Conservation (phyloP, 2,113 vertebrate species). For the Hemicordylus capensis region DNA sequence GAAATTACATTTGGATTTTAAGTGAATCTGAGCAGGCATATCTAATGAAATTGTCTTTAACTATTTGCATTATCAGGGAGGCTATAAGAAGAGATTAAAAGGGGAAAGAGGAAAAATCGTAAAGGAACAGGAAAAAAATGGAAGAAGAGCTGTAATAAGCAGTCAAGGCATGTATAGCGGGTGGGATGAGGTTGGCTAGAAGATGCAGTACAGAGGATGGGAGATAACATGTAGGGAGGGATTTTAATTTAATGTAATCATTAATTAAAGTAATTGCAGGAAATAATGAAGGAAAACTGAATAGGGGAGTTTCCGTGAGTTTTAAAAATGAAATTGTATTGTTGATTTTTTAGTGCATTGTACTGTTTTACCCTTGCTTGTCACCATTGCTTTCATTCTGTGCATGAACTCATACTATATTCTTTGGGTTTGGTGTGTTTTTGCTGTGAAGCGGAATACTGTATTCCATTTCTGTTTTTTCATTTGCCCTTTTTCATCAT, state of each 20-base stretch:
- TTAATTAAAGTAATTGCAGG: background rate
- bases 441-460: too few species aligned
- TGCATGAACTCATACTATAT: too few species aligned
- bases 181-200: too few species aligned
- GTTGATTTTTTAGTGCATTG: background rate
- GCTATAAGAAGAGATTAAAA: background rate
- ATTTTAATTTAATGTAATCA: background rate
- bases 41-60: background rate
- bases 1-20: background rate
- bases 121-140: background rate
- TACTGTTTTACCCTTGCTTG: too few species aligned
- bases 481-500: background rate
- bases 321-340: background rate
- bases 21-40: background rate
- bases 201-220: too few species aligned
- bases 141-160: background rate
- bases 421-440: too few species aligned
- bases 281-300: too few species aligned
- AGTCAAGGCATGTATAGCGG: too few species aligned
- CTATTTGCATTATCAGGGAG: background rate
- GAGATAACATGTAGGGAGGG: background rate
- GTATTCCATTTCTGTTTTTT: too few species aligned
- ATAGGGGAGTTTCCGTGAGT: too few species aligned
- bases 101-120: background rate
- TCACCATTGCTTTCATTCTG: too few species aligned